Conservation (phyloP, 2,797 vertebrate species). For the Anas georgica region DNA sequence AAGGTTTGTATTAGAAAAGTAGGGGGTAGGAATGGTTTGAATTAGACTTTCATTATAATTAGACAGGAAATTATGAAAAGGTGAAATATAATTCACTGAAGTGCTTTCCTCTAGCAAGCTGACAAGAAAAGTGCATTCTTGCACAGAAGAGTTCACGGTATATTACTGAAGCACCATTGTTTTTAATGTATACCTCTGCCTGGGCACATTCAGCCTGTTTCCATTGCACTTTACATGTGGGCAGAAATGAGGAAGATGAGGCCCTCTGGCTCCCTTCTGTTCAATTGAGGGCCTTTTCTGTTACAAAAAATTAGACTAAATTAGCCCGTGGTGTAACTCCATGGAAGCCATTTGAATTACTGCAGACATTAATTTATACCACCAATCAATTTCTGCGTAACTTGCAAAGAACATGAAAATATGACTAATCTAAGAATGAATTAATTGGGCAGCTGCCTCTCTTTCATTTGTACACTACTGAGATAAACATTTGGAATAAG, state of each 20-base stretch:
- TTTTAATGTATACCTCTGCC: not conserved
- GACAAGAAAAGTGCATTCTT: not conserved
- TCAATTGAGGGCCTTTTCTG: not conserved
- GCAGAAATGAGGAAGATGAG: not conserved
- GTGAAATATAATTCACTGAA: slow-evolving; percentile 30
- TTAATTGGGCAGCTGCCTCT: slow-evolving; percentile 40
- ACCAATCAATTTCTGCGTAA: not conserved
- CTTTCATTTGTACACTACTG: not conserved
- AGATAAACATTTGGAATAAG: slow-evolving; percentile 45
- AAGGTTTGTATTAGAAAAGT: slow-evolving; percentile 37
- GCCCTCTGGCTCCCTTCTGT: not conserved
- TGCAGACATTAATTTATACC: not conserved
- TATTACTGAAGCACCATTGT: not conserved
- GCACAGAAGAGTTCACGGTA: not conserved
- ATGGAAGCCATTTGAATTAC: not conserved
- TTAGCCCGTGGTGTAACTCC: not conserved
- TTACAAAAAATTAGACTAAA: not conserved
- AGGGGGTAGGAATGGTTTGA: not conserved
- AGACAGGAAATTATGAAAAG: slow-evolving; percentile 49
- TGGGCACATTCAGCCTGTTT: not conserved
- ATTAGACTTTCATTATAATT: slow-evolving; percentile 55
- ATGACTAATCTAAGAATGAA: not conserved
- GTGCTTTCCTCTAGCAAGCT: slow-evolving; percentile 1
- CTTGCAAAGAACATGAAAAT: not conserved
- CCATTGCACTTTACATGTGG: not conserved